phyloP scores from a whole-genome alignment of 2,113 vertebrate genomes.

The Burhinus oedicnemus region DNA sequence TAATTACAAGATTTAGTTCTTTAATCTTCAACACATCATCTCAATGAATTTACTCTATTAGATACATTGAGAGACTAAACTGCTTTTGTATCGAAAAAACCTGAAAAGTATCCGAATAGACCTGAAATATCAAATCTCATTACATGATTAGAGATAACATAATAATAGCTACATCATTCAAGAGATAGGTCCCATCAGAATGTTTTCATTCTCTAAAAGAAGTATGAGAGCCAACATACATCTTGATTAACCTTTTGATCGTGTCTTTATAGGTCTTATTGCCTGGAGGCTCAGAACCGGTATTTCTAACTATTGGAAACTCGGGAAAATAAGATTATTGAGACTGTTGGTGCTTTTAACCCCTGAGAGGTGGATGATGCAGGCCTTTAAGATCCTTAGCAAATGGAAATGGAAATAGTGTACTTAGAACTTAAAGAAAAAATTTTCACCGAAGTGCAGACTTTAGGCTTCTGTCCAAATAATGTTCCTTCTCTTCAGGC shows the following conservation, averaged over 20 bases:
- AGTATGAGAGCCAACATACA: background rate
- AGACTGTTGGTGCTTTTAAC: background rate
- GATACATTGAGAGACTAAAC: background rate
- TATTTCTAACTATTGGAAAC: background rate
- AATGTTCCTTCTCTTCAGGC: background rate
- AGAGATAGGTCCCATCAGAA: background rate
- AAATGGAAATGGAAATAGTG: background rate
- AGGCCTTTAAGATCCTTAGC: background rate
- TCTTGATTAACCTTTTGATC: background rate
- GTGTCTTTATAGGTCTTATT: background rate
- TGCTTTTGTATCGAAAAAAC: background rate
- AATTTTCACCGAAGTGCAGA: background rate
- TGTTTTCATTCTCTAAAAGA: background rate
- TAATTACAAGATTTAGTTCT: conserved; percentile 30
- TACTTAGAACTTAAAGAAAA: background rate
- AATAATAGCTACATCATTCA: background rate
- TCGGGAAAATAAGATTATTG: background rate
- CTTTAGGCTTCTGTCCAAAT: background rate
- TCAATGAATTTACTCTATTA: conserved; percentile 10
- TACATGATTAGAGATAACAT: background rate
- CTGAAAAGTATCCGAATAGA: background rate
- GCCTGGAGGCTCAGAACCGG: background rate
- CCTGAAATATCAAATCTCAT: background rate
- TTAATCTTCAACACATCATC: conserved; percentile 30
- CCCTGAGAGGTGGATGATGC: background rate